Percentiles rank a stretch among this genome's conserved stretches.
Conservation (phyloP, 2,888 invertebrate genomes). For the Cyclophora albipunctata region DNA sequence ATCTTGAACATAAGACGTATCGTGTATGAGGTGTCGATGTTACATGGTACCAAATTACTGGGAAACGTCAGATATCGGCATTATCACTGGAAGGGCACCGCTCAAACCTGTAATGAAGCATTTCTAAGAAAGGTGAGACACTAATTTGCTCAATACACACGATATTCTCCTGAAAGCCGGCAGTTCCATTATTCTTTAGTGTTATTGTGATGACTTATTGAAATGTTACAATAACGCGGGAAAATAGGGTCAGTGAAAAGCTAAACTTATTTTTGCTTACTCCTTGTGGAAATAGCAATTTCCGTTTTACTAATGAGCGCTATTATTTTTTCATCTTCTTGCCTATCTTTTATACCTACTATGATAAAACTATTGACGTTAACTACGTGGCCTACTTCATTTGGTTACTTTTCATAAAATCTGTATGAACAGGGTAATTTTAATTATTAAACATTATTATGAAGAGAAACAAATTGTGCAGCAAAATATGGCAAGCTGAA, state of each 20-base stretch:
- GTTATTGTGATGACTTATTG: constrained; percentile 10
- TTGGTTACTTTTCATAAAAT: too few relatives aligned
- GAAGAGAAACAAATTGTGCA: background rate
- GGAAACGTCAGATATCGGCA: constrained; percentile 84
- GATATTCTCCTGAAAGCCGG: too few relatives aligned
- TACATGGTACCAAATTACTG: constrained; percentile 79
- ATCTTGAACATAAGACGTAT: constrained; percentile 81
- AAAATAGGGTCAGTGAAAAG: constrained; percentile 39
- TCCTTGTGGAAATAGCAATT: constrained; percentile 64
- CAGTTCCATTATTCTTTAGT: constrained; percentile 9
- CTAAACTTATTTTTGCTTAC: constrained; percentile 67
- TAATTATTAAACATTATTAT: background rate
- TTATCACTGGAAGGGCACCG: constrained; percentile 89
- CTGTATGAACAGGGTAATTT: too few relatives aligned
- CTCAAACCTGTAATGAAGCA: constrained; percentile 90
- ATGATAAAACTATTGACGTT: constrained; percentile 15
- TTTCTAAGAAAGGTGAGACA: constrained; percentile 88
- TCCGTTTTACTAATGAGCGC: constrained; percentile 70
- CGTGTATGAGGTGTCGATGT: constrained; percentile 81
- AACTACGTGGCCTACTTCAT: too few relatives aligned
- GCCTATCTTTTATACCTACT: constrained; percentile 21
- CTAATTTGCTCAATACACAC: background rate
- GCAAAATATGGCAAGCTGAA: constrained; percentile 2
- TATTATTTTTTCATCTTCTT: constrained; percentile 54
- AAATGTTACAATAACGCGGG: constrained; percentile 21